Evolutionary conservation across 2,113 vertebrate genomes (phyloP).

Genomic region (Silurus meridionalis): DNA sequence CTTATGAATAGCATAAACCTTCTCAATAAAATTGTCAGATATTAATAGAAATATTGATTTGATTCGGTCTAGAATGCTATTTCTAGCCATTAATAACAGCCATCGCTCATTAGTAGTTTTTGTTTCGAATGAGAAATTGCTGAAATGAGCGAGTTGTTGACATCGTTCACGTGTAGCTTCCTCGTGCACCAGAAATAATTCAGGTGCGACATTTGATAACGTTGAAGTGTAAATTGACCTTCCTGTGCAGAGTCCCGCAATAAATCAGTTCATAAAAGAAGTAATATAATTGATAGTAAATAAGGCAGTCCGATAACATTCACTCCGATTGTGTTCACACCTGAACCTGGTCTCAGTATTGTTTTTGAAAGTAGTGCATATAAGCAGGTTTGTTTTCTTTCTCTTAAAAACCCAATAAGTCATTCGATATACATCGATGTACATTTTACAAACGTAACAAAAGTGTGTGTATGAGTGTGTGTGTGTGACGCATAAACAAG

Average conservation of each 20-base stretch:
- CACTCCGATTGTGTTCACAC: neutral
- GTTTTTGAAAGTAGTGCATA: neutral
- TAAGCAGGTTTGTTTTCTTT: neutral
- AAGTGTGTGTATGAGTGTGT: slow-evolving; percentile 5
- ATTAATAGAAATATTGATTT: no score
- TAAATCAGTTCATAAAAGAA: neutral
- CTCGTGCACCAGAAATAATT: neutral
- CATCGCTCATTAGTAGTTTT: no score
- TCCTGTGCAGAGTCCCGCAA: neutral
- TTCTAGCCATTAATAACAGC: neutral
- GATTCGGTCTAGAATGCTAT: neutral
- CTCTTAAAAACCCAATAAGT: neutral
- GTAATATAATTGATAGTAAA: neutral
- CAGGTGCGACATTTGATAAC: neutral
- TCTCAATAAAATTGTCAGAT: no score
- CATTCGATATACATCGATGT: neutral
- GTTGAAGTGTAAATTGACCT: neutral
- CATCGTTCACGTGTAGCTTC: neutral
- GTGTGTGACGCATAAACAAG: neutral
- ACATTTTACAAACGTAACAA: neutral
- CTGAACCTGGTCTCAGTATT: neutral
- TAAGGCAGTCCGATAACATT: neutral
- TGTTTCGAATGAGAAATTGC: neutral
- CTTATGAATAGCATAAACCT: no score
- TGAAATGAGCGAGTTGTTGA: neutral